Evolutionary conservation across 2,113 vertebrate species (phyloP), one percentile per base, ranked within the genome.

Genomic region (Naja naja): DNA sequence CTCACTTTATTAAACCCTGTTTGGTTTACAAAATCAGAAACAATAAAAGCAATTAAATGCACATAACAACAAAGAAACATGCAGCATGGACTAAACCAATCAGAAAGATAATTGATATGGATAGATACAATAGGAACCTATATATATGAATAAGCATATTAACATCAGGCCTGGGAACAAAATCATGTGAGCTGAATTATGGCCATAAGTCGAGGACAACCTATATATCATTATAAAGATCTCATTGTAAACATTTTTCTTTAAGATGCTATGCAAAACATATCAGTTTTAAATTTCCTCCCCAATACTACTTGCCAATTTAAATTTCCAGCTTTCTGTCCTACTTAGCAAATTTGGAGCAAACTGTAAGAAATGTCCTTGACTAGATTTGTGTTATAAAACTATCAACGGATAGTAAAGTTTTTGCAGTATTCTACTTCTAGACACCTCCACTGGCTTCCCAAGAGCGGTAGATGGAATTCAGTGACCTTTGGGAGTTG

Each of bases 221-320:
- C 1, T 74, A 30, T 1, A 60, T 74, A 20, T 39, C 45, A 30
- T 4, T 0, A 0, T 1, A 39, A 7, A 4, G 0, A 1, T 0
- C 14, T 2, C 60, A 54, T 8, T 0, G 47, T 27, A 7, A 1
- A 34, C 25, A 30, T 3, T 45, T 3, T 22, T 20, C 4, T 4
- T 54, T 16, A 23, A 69, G 30, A 43, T 14, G 34, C 53, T 47
- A 34, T 47, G 30, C 2, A 30, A 89, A 58, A 58, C 10, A 34
- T 2, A 2, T 23, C 1, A 11, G 16, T 3, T 52, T 52, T 16
- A 39, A 27, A 54, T n/a, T 56, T 74, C 23, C 39, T 47, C 4
- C 47, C 64, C n/a, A 69, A 18, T 58, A 49, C 16, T 43, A 23
- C 30, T 58, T 34, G 16, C 23, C 54, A n/a, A 23, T 5, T 47